A percentile compares a stretch with the other conserved stretches of the same genome.
Evolutionary conservation across 2,113 vertebrate species (phyloP).

Genomic region (Synchiropus splendidus): DNA sequence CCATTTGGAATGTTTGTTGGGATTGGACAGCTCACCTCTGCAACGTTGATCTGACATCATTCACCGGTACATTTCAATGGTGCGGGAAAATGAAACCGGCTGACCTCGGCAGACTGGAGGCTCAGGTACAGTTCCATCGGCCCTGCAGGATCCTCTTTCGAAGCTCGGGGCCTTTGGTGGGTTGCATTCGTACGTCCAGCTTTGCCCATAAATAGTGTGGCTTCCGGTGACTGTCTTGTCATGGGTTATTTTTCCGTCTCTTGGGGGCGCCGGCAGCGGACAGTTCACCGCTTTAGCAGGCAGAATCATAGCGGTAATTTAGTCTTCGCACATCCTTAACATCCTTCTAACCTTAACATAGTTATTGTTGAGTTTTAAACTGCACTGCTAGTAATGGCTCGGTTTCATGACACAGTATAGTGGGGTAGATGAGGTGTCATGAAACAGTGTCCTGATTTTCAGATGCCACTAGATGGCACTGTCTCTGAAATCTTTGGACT

Average conservation of each 20-base stretch:
- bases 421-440: too few species aligned
- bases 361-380: too few species aligned
- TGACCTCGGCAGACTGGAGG: conserved; percentile 74
- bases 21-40: conserved; percentile 75
- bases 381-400: too few species aligned
- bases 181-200: conserved; percentile 69
- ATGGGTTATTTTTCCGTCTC: conserved; percentile 55
- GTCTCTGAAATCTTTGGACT: too few species aligned
- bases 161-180: conserved; percentile 64
- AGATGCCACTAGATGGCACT: too few species aligned
- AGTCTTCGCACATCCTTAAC: too few species aligned
- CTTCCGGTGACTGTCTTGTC: conserved; percentile 32
- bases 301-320: neutral
- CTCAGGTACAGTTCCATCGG: conserved; percentile 64
- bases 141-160: conserved; percentile 68
- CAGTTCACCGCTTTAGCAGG: conserved; percentile 67
- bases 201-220: conserved; percentile 56
- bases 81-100: conserved; percentile 1
- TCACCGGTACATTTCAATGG: neutral
- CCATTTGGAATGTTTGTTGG: conserved; percentile 74
- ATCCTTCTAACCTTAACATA: too few species aligned
- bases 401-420: too few species aligned
- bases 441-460: too few species aligned
- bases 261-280: conserved; percentile 56
- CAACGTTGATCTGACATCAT: neutral